Base-by-base conservation (phyloP, 1,140 invertebrate genomes). In the Phenacoccus solenopsis region DNA sequence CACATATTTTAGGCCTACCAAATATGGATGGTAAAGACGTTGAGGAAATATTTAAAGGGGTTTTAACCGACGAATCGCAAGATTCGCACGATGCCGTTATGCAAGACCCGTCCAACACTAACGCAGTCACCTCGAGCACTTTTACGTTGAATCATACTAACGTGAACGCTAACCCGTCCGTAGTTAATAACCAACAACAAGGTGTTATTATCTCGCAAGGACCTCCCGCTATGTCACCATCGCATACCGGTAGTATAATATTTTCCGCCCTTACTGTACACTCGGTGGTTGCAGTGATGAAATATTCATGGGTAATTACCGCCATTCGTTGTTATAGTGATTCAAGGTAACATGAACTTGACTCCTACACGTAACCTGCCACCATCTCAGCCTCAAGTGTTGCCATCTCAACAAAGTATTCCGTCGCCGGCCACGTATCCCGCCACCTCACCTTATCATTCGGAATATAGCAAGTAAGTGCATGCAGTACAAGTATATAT, bases 1-100 rank as follows among this genome's bases (percentile, higher is more conserved):
- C 32, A 1, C 64, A 10, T 68, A 67, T 75, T 73, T 70, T 56
- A 80, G 85, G 85, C 71, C 82, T 94, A 72, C 88, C 90, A 1
- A 91, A 91, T 75, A 94, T 94, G 84, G 91, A 93, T 79, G 88
- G 88, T 76, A 91, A 92, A 79, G 92, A 94, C 77, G 90, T 94
- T 9, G 92, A 95, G 78, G 91, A 94, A 80, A 90, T 95, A 75
- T 93, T 96, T 78, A 94, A 94, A 80, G 89, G 87, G 30, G 87
- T 89, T 70, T 79, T 88, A 38, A 88, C 86, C 22, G 87, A 89
- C 76, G 87, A 88, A 77, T 71, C 71, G 28, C 71, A 71, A 71
- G 71, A 71, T 35, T 69, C 71, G 27, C 71, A 71, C 68, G 71
- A 69, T 28, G 59, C 59, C 16, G 59, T 64, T 1, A 4, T 27